A percentile compares a stretch with the other conserved stretches of the same genome.
Conservation (phyloP, 2,113 vertebrate species). For the Sphyrna mokarran region DNA sequence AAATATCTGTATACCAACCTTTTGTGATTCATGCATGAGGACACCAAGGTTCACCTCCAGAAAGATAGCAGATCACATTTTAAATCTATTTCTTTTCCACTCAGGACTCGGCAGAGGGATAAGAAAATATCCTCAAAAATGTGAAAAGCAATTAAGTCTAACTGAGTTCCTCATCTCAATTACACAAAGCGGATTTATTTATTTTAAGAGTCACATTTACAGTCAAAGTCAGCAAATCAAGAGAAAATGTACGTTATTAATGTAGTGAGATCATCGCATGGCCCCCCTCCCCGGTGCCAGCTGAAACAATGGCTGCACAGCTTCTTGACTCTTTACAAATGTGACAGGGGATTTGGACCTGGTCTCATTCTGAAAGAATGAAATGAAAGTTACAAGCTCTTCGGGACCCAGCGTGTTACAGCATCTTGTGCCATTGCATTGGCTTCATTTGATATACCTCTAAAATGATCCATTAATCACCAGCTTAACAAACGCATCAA, state of each 20-base stretch:
- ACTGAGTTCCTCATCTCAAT: background rate
- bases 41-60: background rate
- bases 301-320: background rate
- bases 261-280: background rate
- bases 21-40: no score
- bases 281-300: background rate
- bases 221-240: background rate
- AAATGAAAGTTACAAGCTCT: background rate
- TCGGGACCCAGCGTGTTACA: background rate
- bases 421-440: background rate
- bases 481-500: background rate
- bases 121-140: slow-evolving; percentile 2
- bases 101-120: background rate
- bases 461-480: background rate
- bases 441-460: background rate
- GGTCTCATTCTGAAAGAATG: slow-evolving; percentile 18
- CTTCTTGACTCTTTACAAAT: background rate
- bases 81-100: background rate
- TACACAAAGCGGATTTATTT: background rate
- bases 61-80: background rate
- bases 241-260: background rate
- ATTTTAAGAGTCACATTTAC: background rate
- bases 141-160: background rate
- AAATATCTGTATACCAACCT: no score
- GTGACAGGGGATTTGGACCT: background rate